These are phyloP conservation scores for Eristalis tenax DNA, from an alignment of 2,888 invertebrate genomes.

Conservation along the genomic window DNA sequence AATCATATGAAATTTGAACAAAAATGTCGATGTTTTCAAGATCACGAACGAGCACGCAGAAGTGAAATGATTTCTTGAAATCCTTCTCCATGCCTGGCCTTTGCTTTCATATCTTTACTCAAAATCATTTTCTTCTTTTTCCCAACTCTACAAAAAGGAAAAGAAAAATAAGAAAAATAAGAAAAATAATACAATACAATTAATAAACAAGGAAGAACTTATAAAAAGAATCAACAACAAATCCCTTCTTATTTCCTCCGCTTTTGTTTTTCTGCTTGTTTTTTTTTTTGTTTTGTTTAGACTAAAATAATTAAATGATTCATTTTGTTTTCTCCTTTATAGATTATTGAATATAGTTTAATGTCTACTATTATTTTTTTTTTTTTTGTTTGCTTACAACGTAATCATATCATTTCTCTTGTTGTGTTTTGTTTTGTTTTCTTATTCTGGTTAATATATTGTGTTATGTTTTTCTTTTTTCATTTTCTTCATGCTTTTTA, in stretches of 20 bases:
- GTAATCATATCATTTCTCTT: conserved; percentile 59
- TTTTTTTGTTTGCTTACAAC: conserved; percentile 11
- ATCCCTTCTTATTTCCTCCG: conserved; percentile 31
- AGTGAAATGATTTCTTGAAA: not conserved
- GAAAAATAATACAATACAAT: conserved; percentile 4
- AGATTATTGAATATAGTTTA: conserved; percentile 42
- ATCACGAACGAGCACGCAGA: conserved; percentile 13
- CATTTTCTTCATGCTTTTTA: conserved; percentile 30
- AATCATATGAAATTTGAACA: not conserved
- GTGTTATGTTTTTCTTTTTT: conserved; percentile 22
- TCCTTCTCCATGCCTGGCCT: not conserved
- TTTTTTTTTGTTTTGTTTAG: conserved; percentile 13
- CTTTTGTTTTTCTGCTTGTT: conserved; percentile 20
- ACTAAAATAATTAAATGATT: conserved; percentile 32
- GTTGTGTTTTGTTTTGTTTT: not conserved
- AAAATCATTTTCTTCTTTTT: not conserved
- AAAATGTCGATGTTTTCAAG: not conserved
- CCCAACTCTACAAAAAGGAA: not conserved
- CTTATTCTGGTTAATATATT: conserved; percentile 24
- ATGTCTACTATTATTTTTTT: conserved; percentile 32
- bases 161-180: not conserved
- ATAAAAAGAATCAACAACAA: conserved; percentile 39
- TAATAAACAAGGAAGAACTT: not conserved
- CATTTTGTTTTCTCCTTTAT: conserved; percentile 24
- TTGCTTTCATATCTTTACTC: not conserved